Conservation (phyloP, 2,113 vertebrate genomes). For the Paramormyrops kingsleyae region DNA sequence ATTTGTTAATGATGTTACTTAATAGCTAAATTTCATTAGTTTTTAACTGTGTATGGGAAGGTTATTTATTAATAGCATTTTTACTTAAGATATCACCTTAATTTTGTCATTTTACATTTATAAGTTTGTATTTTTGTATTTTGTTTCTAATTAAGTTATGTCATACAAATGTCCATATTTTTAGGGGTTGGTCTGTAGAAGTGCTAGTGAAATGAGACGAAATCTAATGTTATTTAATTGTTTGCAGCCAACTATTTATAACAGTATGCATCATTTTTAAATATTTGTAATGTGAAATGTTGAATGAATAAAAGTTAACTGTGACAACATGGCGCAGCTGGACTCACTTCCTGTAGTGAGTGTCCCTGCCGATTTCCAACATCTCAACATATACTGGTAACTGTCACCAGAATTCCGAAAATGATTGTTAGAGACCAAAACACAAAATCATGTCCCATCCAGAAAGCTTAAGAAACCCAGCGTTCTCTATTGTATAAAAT, state of each 20-base stretch:
- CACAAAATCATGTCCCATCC: not conserved
- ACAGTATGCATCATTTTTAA: conserved; percentile 99
- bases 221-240: conserved; percentile 99
- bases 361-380: not conserved
- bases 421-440: not conserved
- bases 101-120: conserved; percentile 99
- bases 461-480: not conserved
- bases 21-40: conserved; percentile 99
- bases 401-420: not conserved
- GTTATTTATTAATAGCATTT: conserved; percentile 99
- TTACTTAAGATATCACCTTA: conserved; percentile 99
- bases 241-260: conserved; percentile 99
- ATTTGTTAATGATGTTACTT: conserved; percentile 99
- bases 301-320: conserved; percentile 99
- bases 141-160: conserved; percentile 99
- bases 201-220: conserved; percentile 96
- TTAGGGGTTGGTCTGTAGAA: conserved; percentile 99
- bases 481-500: not conserved
- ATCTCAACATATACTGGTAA: not conserved
- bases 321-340: conserved; percentile 51
- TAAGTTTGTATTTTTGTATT: conserved; percentile 99
- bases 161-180: conserved; percentile 99
- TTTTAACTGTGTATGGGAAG: conserved; percentile 99
- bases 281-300: conserved; percentile 99
- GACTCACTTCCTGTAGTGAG: not conserved